These are phyloP conservation scores for Phenganax stokvisi DNA, from an alignment of 92 coral and sea anemone genomes.

Conservation along the genomic window DNA sequence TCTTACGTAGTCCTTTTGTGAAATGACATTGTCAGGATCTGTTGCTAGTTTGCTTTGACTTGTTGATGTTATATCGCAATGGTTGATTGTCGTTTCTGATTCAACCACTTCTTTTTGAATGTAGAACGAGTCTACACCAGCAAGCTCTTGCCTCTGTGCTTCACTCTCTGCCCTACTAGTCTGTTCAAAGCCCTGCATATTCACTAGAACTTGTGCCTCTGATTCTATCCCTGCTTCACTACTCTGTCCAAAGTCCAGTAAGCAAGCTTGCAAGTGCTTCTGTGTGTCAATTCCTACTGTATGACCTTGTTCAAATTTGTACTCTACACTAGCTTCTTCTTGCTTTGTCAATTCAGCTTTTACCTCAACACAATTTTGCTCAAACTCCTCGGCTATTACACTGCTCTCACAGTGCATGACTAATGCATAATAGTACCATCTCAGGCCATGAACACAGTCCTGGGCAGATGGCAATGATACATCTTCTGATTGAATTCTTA, in stretches of 20 bases:
- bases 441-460: slow-evolving; percentile 48
- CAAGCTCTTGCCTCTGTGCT: no score
- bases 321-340: background rate
- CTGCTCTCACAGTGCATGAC: slow-evolving; percentile 12
- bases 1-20: background rate
- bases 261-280: background rate
- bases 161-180: no score
- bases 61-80: no score
- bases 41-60: background rate
- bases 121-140: no score
- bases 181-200: no score
- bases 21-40: background rate
- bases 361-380: no score
- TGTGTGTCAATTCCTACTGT: no score
- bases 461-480: slow-evolving; percentile 54
- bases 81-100: no score
- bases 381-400: background rate
- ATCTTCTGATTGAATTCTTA: slow-evolving; percentile 61
- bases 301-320: no score
- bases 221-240: no score
- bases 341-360: background rate
- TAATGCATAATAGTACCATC: slow-evolving; percentile 56
- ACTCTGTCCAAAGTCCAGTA: background rate
- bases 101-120: no score
- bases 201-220: no score